Percentiles rank a stretch among this genome's conserved stretches.
Conservation (phyloP, 2,797 vertebrate genomes). For the Euphonia xanthogaster region DNA sequence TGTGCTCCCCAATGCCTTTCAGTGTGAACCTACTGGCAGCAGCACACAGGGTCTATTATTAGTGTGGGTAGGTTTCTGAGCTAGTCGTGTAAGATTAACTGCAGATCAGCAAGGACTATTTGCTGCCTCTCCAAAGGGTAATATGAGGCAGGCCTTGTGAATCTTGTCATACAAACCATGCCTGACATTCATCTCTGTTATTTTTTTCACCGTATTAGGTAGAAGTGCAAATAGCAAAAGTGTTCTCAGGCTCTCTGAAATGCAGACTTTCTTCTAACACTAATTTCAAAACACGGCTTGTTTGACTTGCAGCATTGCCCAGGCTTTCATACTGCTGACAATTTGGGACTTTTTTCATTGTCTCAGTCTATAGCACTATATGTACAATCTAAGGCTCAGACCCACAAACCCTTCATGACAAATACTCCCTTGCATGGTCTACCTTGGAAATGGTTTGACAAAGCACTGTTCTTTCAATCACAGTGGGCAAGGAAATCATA, state of each 20-base stretch:
- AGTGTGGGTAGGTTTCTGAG: conserved; percentile 67
- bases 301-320: not conserved
- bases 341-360: not conserved
- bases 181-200: conserved; percentile 49
- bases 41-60: conserved; percentile 73
- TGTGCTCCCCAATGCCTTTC: not conserved
- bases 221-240: conserved; percentile 18
- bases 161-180: conserved; percentile 51
- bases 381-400: not conserved
- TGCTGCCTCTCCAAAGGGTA: conserved; percentile 75
- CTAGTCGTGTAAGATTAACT: conserved; percentile 74
- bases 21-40: not conserved
- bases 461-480: not conserved
- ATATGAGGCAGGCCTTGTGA: conserved; percentile 62
- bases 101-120: conserved; percentile 76
- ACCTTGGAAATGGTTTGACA: not conserved
- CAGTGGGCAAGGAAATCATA: not conserved
- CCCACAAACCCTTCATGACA: not conserved
- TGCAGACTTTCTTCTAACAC: not conserved
- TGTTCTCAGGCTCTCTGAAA: not conserved
- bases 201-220: conserved; percentile 55
- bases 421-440: not conserved
- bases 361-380: not conserved
- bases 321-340: not conserved
- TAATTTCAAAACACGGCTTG: not conserved